Evolutionary conservation across 2,888 invertebrate species (phyloP), one percentile per base, ranked within the genome.

Genomic region (Sericinus montela): DNA sequence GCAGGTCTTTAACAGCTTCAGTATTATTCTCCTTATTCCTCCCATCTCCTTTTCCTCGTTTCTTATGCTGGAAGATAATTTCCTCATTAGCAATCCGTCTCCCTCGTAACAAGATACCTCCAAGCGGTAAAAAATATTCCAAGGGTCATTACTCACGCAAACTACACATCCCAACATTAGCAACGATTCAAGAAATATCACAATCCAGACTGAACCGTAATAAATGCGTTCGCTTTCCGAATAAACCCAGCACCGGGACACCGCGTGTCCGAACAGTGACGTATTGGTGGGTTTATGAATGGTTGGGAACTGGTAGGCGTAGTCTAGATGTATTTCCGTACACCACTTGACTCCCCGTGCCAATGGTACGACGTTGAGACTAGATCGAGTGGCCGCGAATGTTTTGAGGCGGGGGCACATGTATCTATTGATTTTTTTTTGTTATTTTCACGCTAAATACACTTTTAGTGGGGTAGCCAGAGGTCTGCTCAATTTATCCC

Each of bases 271-370:
- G 63, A 56, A 56, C 68, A 61, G 64, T 76, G 76, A 78, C 78
- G 78, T 73, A 55, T 52, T 57, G 60, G 62, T 59, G 71, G 73
- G 76, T 82, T 83, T 83, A 84, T 84, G 87, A 72, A 69, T 68
- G 65, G 58, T 61, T 15, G 52, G 48, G 57, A 54, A 58, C 61
- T 64, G 69, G 78, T 72, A 75, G 75, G 77, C 76, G 76, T 69
- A 72, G 80, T 80, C 78, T 83, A 74, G 67, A 60, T 72, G 72
- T 87, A 84, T 85, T 85, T 83, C 73, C 69, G 78, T 79, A 69
- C 72, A 56, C 73, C 81, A 80, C 87, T 86, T 81, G 85, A 85
- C 72, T 57, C 51, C 56, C 68, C 66, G 73, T 77, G 81, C 78
- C 80, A 79, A 81, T 83, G 69, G 74, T 65, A 65, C 62, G 67